Base-by-base conservation (phyloP, 2,113 vertebrate species). In the Scolopax mira region DNA sequence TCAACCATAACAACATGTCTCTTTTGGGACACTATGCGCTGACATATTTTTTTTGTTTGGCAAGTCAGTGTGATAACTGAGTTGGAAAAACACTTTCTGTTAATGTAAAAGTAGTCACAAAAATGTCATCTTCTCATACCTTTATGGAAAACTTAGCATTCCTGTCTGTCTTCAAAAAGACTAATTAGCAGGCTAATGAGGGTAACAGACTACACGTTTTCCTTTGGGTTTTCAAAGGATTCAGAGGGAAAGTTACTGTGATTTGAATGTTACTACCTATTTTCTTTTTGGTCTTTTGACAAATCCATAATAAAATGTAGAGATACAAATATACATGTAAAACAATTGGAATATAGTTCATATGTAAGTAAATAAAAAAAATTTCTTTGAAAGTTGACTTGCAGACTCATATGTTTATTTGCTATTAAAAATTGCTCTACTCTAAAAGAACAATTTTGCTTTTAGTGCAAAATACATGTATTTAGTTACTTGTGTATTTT, bases 131-230 rank as follows among this genome's bases (percentile, higher is more conserved):
- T 90, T 92, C 80, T 61, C 71, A 90, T 77, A 94, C 48, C 82
- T 95, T 90, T 55, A 51, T 71, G 74, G 78, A 89, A 95, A 91
- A 78, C 54, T 84, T 84, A 69, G 13, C 92, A 97, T 97, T 94
- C 93, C 79, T 96, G 82, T 95, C 96, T 93, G 72, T 96, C 95
- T 89, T 92, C 96, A 89, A 67, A 35, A 64, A 55, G 65, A 57
- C 91, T 93, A 91, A 95, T 94, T 90, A 96, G 66, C 33, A 89
- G 48, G 14, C 35, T 95, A 85, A 94, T 0, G 89, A 96, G 65
- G 60, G 48, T 64, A 93, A 11, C 71, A 82, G 81, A 74, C 57
- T 75, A 71, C 37, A 66, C 2, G 7, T 61, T 77, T 94, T 70
- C 91, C 79, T 83, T 62, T 60, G 66, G 60, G 67, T 85, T 94